Conservation (phyloP, 2,888 invertebrate genomes). For the Plagiodera versicolora region DNA sequence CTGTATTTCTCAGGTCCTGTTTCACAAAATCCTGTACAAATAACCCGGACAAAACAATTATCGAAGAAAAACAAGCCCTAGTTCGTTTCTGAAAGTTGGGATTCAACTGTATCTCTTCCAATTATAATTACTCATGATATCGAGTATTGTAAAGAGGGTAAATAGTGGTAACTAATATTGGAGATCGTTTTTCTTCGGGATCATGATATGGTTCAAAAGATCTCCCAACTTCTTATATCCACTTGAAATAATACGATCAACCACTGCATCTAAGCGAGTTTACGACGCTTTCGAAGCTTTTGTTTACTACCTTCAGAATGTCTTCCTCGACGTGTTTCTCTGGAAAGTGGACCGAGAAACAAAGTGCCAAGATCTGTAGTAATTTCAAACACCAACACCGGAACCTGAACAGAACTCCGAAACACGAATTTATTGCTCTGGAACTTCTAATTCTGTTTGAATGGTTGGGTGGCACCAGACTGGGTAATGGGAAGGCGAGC, state of each 20-base stretch:
- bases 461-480: conserved; percentile 2
- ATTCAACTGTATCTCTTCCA: too few species aligned
- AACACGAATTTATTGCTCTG: conserved; percentile 20
- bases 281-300: too few species aligned
- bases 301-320: conserved; percentile 11
- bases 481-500: background rate
- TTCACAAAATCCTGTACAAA: background rate
- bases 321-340: conserved; percentile 9
- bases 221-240: too few species aligned
- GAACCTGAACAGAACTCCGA: conserved; percentile 18
- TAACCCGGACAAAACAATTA: conserved; percentile 6
- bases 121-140: too few species aligned
- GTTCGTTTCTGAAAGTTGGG: too few species aligned
- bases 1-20: background rate
- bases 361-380: conserved; percentile 24
- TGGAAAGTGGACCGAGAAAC: conserved; percentile 12
- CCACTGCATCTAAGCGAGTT: conserved; percentile 9
- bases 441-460: conserved; percentile 14
- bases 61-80: conserved; percentile 10
- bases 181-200: too few species aligned
- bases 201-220: too few species aligned
- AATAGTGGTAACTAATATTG: too few species aligned
- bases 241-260: background rate
- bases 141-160: too few species aligned
- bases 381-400: conserved; percentile 25